Percentiles rank a stretch among this genome's conserved stretches.
These are phyloP conservation scores for Sebastes flavidus DNA, from an alignment of 2,797 vertebrate species.

Conservation along the genomic window DNA sequence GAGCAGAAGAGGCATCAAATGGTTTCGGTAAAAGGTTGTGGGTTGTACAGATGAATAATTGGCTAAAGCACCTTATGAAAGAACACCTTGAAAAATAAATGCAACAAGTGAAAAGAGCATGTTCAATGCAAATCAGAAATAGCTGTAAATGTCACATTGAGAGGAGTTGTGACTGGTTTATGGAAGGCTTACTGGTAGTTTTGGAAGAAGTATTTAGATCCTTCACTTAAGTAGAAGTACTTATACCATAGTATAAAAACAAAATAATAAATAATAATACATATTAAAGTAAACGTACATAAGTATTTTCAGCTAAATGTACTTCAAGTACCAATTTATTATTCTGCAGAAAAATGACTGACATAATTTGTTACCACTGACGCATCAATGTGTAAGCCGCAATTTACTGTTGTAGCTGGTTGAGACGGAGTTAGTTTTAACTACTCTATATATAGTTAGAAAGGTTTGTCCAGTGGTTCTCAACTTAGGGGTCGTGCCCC, in stretches of 20 bases:
- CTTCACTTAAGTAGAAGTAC: not conserved
- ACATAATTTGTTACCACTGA: not conserved
- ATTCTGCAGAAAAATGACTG: not conserved
- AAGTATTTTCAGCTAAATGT: not conserved
- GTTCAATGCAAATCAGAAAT: conserved; percentile 26
- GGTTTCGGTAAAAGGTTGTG: conserved; percentile 11
- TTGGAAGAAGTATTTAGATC: not conserved
- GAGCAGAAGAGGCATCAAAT: conserved; percentile 27
- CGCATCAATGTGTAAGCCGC: too few relatives aligned
- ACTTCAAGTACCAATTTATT: not conserved
- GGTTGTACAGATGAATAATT: conserved; percentile 31
- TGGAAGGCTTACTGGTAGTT: not conserved
- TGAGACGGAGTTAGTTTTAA: too few relatives aligned
- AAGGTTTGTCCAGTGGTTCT: too few relatives aligned
- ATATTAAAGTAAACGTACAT: not conserved
- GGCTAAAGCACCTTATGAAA: conserved; percentile 31
- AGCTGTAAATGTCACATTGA: conserved; percentile 24
- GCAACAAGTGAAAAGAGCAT: not conserved
- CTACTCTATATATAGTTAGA: too few relatives aligned
- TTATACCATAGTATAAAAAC: not conserved
- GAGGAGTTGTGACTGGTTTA: conserved; percentile 2
- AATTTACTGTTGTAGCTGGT: too few relatives aligned
- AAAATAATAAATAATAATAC: not conserved
- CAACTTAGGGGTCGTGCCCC: not conserved
- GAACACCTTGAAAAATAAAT: conserved; percentile 27